A percentile compares a stretch with the other conserved stretches of the same genome.
Evolutionary conservation across 1,140 invertebrate genomes (phyloP).

Genomic region (Drosophila leontia): DNA sequence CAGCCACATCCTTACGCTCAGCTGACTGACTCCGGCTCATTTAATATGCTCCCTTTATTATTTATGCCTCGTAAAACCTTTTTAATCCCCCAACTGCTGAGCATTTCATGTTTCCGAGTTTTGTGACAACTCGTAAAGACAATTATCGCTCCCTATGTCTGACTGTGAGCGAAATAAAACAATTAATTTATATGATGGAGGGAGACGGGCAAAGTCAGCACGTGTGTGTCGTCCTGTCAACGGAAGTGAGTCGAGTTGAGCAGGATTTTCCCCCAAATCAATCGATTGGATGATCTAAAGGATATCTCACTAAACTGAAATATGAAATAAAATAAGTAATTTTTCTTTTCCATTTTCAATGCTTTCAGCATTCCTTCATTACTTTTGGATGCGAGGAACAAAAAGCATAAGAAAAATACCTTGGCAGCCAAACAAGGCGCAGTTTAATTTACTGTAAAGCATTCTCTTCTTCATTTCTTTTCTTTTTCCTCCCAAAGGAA

Average conservation of each 20-base stretch:
- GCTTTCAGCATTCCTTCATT: slow-evolving; percentile 11
- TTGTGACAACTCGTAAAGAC: slow-evolving; percentile 50
- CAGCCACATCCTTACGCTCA: slow-evolving; percentile 17
- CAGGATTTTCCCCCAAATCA: background rate
- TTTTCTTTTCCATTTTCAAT: background rate
- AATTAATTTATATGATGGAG: slow-evolving; percentile 43
- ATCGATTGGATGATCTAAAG: slow-evolving; percentile 6
- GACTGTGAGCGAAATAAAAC: slow-evolving; percentile 31
- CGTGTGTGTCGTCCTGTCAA: slow-evolving; percentile 38
- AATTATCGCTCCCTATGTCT: slow-evolving; percentile 43
- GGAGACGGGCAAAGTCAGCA: slow-evolving; percentile 18
- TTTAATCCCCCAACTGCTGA: slow-evolving; percentile 23
- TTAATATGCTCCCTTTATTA: slow-evolving; percentile 57
- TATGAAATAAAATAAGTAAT: background rate
- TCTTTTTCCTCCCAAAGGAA: slow-evolving; percentile 15
- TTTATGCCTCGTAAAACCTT: slow-evolving; percentile 57
- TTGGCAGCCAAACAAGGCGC: slow-evolving; percentile 27
- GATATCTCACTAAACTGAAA: background rate
- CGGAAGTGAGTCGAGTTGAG: background rate
- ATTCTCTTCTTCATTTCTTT: slow-evolving; percentile 18
- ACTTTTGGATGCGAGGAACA: background rate
- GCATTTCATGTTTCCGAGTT: slow-evolving; percentile 38
- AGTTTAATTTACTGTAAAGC: slow-evolving; percentile 52
- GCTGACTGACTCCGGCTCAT: slow-evolving; percentile 42
- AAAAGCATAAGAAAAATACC: slow-evolving; percentile 3